Percentiles rank a stretch among this genome's conserved stretches.
phyloP scores from a whole-genome alignment of 2,797 vertebrate genomes.

The Ctenopoma multispine region DNA sequence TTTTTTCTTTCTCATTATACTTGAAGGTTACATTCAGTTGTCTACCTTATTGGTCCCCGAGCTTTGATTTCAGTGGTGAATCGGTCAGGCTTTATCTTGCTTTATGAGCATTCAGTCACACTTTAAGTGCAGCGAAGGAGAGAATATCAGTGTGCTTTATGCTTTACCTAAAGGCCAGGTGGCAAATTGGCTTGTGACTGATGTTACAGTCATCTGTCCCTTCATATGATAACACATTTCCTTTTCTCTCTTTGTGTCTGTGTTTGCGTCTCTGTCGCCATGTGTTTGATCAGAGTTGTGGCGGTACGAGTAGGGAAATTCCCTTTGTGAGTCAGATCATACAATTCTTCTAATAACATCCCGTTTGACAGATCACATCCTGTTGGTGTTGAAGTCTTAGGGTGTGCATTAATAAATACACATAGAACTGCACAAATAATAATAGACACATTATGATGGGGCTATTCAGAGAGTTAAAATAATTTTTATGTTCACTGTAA shows the following conservation, averaged over 20 bases:
- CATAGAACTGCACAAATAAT: not conserved
- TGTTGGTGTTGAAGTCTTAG: conserved; percentile 7
- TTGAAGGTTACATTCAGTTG: not conserved
- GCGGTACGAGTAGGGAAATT: conserved; percentile 40
- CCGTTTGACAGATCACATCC: conserved; percentile 51
- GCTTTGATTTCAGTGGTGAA: conserved; percentile 6
- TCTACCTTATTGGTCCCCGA: not conserved
- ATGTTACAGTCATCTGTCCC: conserved; percentile 7
- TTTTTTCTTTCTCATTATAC: not conserved
- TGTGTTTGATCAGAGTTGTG: conserved; percentile 44
- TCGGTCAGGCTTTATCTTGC: not conserved
- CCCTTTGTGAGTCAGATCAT: conserved; percentile 58
- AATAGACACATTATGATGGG: not conserved
- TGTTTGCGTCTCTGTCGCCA: conserved; percentile 12
- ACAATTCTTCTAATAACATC: conserved; percentile 43
- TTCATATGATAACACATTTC: conserved; percentile 16
- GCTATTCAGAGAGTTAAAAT: too few relatives aligned
- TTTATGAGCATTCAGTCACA: conserved; percentile 12
- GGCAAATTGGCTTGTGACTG: conserved; percentile 30
- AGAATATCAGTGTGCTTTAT: not conserved
- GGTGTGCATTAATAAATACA: not conserved
- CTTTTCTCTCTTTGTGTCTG: conserved; percentile 11
- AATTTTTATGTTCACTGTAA: not conserved
- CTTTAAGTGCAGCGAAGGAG: not conserved
- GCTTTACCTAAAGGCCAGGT: conserved; percentile 7